Evolutionary conservation across 2,113 vertebrate genomes (phyloP), one percentile per base, ranked within the genome.

Genomic region (Chionodraco myersi): DNA sequence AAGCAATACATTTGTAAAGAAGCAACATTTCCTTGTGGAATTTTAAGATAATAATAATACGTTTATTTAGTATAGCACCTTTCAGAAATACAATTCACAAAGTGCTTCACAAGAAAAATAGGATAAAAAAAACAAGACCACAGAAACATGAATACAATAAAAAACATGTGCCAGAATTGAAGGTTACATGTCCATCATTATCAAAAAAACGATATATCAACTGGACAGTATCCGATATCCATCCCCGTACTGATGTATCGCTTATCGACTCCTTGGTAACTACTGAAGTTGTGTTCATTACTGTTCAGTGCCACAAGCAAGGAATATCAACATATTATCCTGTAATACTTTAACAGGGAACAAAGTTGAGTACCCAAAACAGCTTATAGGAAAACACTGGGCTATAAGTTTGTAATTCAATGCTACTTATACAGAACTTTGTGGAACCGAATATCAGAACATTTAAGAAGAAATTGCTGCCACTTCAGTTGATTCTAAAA

Each of bases 401-500:
- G 18, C 7, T 16, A 21, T 21, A 6, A 11, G 2, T 26, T 54
- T 59, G 36, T 30, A 41, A 66, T 14, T 14, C 56, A 58, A 70
- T n/a, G 56, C 11, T 79, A 44, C 13, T 41, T 41, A 41, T 41
- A 48, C 11, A 44, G 7, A 62, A 77, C 14, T 73, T 72, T 79
- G 59, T 12, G 1, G 11, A 11, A 47, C 49, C n/a, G 62, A 56
- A 69, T 65, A 11, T 72, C 11, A 58, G 53, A 14, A 66, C 2
- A 65, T 45, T 51, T 13, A 62, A 5, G 8, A 72, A 34, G 2
- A 77, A 71, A 77, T 15, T 53, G 8, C 9, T 59, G 13, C 3
- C 5, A 59, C 62, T 80, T 15, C 9, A 36, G 41, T 60, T 1
- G 16, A 53, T 21, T 85, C 79, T 71, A 49, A 41, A 30, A 77